Evolutionary conservation across 2,888 invertebrate species (phyloP), one percentile per base, ranked within the genome.

Genomic region (Papilio demoleus): DNA sequence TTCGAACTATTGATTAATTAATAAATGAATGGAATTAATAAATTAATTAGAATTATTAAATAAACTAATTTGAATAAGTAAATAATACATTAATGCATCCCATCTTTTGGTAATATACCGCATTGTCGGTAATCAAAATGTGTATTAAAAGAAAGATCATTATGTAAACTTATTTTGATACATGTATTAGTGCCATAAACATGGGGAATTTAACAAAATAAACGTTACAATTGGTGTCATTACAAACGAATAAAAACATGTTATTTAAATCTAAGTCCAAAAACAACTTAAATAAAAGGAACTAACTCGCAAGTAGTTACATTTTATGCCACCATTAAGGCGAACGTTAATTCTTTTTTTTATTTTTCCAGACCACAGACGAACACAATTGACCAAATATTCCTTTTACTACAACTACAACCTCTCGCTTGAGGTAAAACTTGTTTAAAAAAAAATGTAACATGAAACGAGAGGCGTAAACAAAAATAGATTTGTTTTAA

Each of bases 251-350:
- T 11, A 4, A 45, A 47, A 47, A 31, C 17, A 45, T 45, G 31
- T 45, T 62, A 45, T 62, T 62, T 62, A 62, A 31, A 63, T 63
- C 47, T 17, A 5, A 4, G 19, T 22, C 14, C 22, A 40, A 45
- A 34, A 62, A 56, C 31, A 66, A 69, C 40, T 22, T 22, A 58
- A 56, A 68, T 40, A 61, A 68, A 67, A 61, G 50, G 64, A 69
- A 68, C 56, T 59, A 69, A 63, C 50, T 69, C 61, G 47, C 59
- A 38, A 67, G 67, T 62, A 40, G 42, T 65, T 67, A 56, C 63
- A 50, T 67, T 71, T 70, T 71, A 71, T 68, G 66, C 50, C 38
- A 63, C 63, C 66, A 64, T 70, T 71, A 70, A 31, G 61, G 40
- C 40, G 38, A 67, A 67, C 63, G 42, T 36, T 69, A 63, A 53